phyloP scores from a whole-genome alignment of 2,797 vertebrate genomes.

The Bufotes viridis region DNA sequence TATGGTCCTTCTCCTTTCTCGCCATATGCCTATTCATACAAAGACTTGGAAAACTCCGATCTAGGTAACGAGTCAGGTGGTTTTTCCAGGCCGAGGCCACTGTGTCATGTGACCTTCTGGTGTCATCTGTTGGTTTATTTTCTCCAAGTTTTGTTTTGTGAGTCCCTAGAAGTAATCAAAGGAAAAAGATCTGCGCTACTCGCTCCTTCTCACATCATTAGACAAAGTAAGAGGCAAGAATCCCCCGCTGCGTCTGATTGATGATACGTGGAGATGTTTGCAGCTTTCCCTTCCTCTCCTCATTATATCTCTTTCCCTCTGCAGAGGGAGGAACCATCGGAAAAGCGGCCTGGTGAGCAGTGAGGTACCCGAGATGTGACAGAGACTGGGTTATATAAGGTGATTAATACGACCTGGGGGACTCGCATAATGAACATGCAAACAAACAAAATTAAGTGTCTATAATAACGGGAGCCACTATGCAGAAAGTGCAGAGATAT shows the following conservation, averaged over 20 bases:
- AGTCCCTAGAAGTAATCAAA: constrained; percentile 34
- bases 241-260: constrained; percentile 42
- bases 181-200: neutral
- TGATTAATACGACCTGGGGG: constrained; percentile 45
- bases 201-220: constrained; percentile 46
- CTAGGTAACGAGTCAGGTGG: neutral
- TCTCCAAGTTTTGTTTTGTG: constrained; percentile 7
- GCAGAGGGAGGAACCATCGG: neutral
- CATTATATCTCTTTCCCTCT: constrained; percentile 27
- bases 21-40: neutral
- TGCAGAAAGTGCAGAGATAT: neutral
- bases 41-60: neutral
- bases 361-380: constrained; percentile 6
- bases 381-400: constrained; percentile 4
- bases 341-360: neutral
- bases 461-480: constrained; percentile 20
- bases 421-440: constrained; percentile 42
- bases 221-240: constrained; percentile 22
- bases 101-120: neutral
- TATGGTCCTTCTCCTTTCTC: neutral
- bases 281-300: constrained; percentile 28
- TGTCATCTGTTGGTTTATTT: constrained; percentile 27
- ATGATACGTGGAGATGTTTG: constrained; percentile 31
- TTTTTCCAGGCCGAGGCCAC: neutral
- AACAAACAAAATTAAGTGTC: constrained; percentile 57